phyloP scores from a whole-genome alignment of 2,797 vertebrate genomes.

The Rhabdomys pumilio region DNA sequence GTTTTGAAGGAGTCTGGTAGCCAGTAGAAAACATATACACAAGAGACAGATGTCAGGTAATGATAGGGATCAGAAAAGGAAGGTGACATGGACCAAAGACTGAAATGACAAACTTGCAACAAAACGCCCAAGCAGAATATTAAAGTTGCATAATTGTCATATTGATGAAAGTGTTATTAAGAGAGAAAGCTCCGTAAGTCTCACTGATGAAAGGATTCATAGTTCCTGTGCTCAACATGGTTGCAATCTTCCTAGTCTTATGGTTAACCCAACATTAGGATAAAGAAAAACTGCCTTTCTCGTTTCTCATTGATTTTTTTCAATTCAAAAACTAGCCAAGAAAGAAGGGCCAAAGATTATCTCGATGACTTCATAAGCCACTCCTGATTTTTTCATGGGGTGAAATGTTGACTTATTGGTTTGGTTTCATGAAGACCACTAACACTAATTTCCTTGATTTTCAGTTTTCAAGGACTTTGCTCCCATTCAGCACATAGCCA shows the following conservation, averaged over 20 bases:
- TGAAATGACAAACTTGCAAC: neutral
- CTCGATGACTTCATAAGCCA: neutral
- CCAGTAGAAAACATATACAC: neutral
- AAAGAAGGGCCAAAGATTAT: neutral
- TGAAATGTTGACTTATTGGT: conserved; percentile 45
- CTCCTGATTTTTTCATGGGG: neutral
- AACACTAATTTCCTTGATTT: neutral
- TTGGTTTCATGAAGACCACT: conserved; percentile 36
- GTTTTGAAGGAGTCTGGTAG: neutral
- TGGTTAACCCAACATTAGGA: neutral
- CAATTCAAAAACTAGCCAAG: conserved; percentile 53
- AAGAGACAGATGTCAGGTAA: neutral
- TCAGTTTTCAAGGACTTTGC: neutral
- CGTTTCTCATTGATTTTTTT: conserved; percentile 42
- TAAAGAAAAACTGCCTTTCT: neutral
- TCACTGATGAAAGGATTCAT: neutral
- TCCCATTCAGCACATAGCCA: neutral
- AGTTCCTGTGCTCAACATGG: neutral
- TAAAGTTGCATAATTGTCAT: neutral
- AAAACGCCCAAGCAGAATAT: neutral
- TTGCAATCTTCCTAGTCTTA: conserved; percentile 22
- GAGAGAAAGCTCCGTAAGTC: neutral
- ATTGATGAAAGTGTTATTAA: neutral
- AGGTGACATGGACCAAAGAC: neutral
- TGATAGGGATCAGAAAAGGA: neutral